These are phyloP conservation scores for Hermetia illucens DNA, from an alignment of 1,140 invertebrate species.

Conservation along the genomic window DNA sequence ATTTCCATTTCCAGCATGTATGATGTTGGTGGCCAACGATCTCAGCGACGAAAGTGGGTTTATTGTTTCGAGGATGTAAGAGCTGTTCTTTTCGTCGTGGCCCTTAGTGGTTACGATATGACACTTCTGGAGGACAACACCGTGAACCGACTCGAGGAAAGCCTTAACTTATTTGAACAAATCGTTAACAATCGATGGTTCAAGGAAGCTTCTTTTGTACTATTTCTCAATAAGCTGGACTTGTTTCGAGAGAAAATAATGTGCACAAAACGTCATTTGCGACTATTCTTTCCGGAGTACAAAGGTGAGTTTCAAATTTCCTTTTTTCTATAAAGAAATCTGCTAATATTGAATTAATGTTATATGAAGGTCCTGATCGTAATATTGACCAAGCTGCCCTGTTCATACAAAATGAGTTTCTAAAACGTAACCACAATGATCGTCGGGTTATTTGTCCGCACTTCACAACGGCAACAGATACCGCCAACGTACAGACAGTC, in stretches of 20 bases:
- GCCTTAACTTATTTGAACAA: slow-evolving; percentile 45
- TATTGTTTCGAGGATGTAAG: slow-evolving; percentile 55
- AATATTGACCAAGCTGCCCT: slow-evolving; percentile 47
- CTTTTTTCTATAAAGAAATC: background rate
- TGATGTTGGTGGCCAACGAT: slow-evolving; percentile 54
- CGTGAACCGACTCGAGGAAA: slow-evolving; percentile 51
- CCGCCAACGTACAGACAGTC: slow-evolving; percentile 43
- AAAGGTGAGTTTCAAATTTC: slow-evolving; percentile 26
- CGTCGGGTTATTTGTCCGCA: slow-evolving; percentile 46
- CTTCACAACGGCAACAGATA: slow-evolving; percentile 50
- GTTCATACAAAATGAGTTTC: slow-evolving; percentile 49
- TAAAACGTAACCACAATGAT: slow-evolving; percentile 38
- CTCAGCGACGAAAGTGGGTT: slow-evolving; percentile 62
- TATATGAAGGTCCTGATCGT: slow-evolving; percentile 39
- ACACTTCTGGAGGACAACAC: slow-evolving; percentile 46
- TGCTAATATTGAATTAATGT: background rate
- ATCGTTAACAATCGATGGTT: slow-evolving; percentile 52
- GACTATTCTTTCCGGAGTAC: slow-evolving; percentile 44
- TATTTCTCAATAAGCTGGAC: slow-evolving; percentile 60
- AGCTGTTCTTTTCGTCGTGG: slow-evolving; percentile 49
- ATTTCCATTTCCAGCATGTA: slow-evolving; percentile 36
- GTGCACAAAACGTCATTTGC: slow-evolving; percentile 43
- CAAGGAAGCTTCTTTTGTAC: slow-evolving; percentile 44
- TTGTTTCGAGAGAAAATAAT: slow-evolving; percentile 50
- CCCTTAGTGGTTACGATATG: slow-evolving; percentile 52